phyloP scores from a whole-genome alignment of 2,888 invertebrate species.

The Lepidochrysops patricia region DNA sequence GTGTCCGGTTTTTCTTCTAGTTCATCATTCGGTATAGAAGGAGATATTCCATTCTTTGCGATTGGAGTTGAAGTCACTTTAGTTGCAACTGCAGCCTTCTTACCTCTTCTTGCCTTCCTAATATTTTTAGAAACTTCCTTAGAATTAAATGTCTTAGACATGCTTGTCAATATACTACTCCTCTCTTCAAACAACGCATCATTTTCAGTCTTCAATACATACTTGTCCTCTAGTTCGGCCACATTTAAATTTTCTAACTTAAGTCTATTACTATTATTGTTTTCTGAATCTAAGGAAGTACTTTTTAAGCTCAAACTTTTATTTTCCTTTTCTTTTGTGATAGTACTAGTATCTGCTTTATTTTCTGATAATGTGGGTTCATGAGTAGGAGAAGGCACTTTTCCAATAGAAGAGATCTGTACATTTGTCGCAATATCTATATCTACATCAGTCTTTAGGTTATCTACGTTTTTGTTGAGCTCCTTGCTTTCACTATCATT shows the following conservation, averaged over 20 bases:
- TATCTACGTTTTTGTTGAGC: slow-evolving; percentile 70
- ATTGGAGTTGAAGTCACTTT: slow-evolving; percentile 28
- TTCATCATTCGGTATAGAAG: slow-evolving; percentile 37
- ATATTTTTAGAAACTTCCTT: slow-evolving; percentile 66
- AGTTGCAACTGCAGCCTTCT: slow-evolving; percentile 52
- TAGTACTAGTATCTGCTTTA: slow-evolving; percentile 53
- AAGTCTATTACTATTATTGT: slow-evolving; percentile 72
- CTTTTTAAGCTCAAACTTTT: slow-evolving; percentile 67
- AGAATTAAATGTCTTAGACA: slow-evolving; percentile 71
- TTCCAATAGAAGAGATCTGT: slow-evolving; percentile 70
- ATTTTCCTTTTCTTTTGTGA: slow-evolving; percentile 52
- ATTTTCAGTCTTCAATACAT: slow-evolving; percentile 75
- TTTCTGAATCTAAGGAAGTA: slow-evolving; percentile 71
- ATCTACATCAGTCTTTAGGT: slow-evolving; percentile 73
- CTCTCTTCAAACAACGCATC: slow-evolving; percentile 69
- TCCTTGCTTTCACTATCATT: slow-evolving; percentile 59
- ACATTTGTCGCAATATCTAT: slow-evolving; percentile 72
- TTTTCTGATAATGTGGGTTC: slow-evolving; percentile 59
- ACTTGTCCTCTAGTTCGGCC: slow-evolving; percentile 74
- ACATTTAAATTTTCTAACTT: slow-evolving; percentile 64
- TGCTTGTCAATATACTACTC: slow-evolving; percentile 69
- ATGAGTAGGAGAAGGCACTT: slow-evolving; percentile 68
- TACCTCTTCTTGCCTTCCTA: slow-evolving; percentile 60
- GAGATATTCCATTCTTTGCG: slow-evolving; percentile 31
- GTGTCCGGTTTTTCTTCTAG: slow-evolving; percentile 57